phyloP scores from a whole-genome alignment of 2,113 vertebrate species.

The Pseudolaguvia tuberculata region DNA sequence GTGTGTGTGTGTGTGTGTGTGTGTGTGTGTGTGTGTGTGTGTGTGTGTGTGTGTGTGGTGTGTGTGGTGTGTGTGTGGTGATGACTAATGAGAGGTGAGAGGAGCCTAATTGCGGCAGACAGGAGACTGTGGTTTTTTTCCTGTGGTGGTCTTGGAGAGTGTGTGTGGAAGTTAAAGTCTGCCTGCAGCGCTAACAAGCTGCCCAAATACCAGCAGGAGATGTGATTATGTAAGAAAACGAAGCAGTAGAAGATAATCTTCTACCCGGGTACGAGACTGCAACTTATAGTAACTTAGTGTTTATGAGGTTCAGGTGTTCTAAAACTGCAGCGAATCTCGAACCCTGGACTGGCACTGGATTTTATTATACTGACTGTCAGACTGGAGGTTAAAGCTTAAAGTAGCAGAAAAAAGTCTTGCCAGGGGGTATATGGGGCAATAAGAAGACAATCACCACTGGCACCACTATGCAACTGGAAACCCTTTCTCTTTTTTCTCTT shows the following conservation, averaged over 20 bases:
- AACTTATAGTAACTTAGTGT: background rate
- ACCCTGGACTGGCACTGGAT: background rate
- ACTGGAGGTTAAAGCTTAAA: background rate
- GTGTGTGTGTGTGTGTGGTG: too few species aligned
- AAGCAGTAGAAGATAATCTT: slow-evolving; percentile 25
- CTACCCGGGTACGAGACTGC: slow-evolving; percentile 42
- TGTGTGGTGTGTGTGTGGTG: too few species aligned
- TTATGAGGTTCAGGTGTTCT: slow-evolving; percentile 36
- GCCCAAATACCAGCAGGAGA: slow-evolving; percentile 45
- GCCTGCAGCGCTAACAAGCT: slow-evolving; percentile 13
- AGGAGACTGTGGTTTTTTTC: slow-evolving; percentile 14
- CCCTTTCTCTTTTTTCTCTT: background rate
- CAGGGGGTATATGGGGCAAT: background rate
- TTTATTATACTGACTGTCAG: background rate
- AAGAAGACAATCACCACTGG: background rate
- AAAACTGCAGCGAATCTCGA: too few species aligned
- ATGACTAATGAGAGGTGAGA: slow-evolving; percentile 26
- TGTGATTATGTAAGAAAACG: slow-evolving; percentile 49
- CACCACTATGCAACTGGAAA: background rate
- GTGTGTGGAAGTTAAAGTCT: too few species aligned
- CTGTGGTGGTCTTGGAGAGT: slow-evolving; percentile 25
- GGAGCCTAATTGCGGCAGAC: slow-evolving; percentile 36
- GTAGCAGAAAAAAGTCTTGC: background rate
- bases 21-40: background rate
- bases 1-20: too few species aligned